Conservation (phyloP, 2,888 invertebrate genomes). For the Drosophila mettleri region DNA sequence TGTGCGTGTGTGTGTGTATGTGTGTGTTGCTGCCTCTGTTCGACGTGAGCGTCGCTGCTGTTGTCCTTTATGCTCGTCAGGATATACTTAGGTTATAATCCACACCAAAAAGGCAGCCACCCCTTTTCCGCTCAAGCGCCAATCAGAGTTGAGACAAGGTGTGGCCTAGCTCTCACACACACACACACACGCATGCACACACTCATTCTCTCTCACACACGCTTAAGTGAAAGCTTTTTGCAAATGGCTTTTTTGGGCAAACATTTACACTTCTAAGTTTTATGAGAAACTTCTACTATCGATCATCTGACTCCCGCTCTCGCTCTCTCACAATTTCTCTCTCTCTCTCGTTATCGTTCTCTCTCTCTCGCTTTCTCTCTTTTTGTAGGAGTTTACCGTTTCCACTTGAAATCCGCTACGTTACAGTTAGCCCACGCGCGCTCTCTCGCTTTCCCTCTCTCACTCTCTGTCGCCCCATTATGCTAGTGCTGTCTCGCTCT, state of each 20-base stretch:
- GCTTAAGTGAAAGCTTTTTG: slow-evolving; percentile 36
- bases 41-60: slow-evolving; percentile 51
- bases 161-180: slow-evolving; percentile 67
- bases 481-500: slow-evolving; percentile 9
- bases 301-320: slow-evolving; percentile 29
- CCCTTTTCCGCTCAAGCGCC: slow-evolving; percentile 82
- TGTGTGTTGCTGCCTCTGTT: slow-evolving; percentile 60
- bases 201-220: slow-evolving; percentile 15
- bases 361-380: slow-evolving; percentile 21
- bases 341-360: neutral
- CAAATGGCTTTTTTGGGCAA: slow-evolving; percentile 53
- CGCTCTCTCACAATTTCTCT: slow-evolving; percentile 2
- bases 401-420: slow-evolving; percentile 66
- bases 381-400: slow-evolving; percentile 81
- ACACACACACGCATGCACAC: slow-evolving; percentile 21
- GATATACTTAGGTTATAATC: slow-evolving; percentile 82
- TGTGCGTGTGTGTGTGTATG: slow-evolving; percentile 22
- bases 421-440: slow-evolving; percentile 19
- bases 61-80: slow-evolving; percentile 68
- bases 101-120: slow-evolving; percentile 74
- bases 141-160: slow-evolving; percentile 84
- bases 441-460: slow-evolving; percentile 17
- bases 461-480: slow-evolving; percentile 18
- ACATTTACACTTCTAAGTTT: slow-evolving; percentile 5
- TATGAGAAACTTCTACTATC: slow-evolving; percentile 30